Evolutionary conservation across 30 jellyfish, hydroid and myxozoan species (phyloP).

Genomic region (Euphysa ruthae): DNA sequence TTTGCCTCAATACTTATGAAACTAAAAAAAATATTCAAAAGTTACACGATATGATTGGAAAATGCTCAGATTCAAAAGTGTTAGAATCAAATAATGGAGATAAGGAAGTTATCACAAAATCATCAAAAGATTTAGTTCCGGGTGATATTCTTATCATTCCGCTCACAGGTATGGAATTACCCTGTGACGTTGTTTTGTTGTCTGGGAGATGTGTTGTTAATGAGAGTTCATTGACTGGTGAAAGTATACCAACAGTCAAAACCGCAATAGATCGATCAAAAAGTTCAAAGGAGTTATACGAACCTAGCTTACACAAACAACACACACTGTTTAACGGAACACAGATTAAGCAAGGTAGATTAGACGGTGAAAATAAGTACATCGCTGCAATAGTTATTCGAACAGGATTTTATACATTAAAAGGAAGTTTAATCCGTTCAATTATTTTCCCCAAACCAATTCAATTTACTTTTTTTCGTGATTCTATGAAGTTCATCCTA

Average conservation of each 20-base stretch:
- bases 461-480: conserved; percentile 24
- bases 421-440: conserved; percentile 36
- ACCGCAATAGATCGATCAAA: conserved; percentile 5
- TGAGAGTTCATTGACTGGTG: conserved; percentile 38
- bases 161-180: conserved; percentile 4
- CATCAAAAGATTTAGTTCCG: conserved; percentile 33
- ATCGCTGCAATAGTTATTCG: conserved; percentile 17
- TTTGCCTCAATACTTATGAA: conserved; percentile 13
- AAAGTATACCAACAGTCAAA: conserved; percentile 33
- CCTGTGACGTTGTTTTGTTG: conserved; percentile 29
- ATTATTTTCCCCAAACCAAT: conserved; percentile 32
- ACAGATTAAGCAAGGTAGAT: conserved; percentile 20
- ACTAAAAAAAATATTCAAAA: conserved; percentile 8
- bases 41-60: conserved; percentile 22
- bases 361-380: neutral
- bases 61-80: neutral
- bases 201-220: conserved; percentile 34
- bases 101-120: neutral
- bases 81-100: neutral
- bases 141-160: conserved; percentile 40
- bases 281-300: neutral
- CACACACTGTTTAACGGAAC: conserved; percentile 51
- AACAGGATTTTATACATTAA: conserved; percentile 46
- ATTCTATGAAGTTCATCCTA: conserved; percentile 22
- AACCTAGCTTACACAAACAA: conserved; percentile 8